phyloP scores from a whole-genome alignment of 2,888 invertebrate genomes.

The Cerceris ruficornis region DNA sequence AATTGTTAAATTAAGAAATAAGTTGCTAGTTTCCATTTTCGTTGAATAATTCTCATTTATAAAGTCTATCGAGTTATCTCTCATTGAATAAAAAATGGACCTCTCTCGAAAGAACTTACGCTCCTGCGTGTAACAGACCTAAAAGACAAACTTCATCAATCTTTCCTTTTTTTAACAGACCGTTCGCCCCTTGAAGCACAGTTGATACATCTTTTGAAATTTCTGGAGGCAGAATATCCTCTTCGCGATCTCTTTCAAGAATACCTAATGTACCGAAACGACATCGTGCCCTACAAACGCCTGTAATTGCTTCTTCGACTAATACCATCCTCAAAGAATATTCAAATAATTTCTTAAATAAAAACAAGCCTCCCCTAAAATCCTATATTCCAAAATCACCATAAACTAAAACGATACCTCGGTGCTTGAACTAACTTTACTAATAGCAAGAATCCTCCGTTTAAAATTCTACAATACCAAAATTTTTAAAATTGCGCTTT shows the following conservation, averaged over 20 bases:
- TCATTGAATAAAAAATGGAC: too few relatives aligned
- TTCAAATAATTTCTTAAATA: background rate
- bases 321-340: conserved; percentile 28
- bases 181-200: conserved; percentile 16
- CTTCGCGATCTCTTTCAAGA: conserved; percentile 10
- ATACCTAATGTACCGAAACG: conserved; percentile 5
- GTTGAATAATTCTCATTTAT: too few relatives aligned
- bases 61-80: too few relatives aligned
- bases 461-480: too few relatives aligned
- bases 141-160: conserved; percentile 24
- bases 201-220: conserved; percentile 23
- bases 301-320: conserved; percentile 14
- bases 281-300: background rate
- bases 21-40: too few relatives aligned
- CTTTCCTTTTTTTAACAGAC: conserved; percentile 13
- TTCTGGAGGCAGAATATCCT: conserved; percentile 21
- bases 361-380: background rate
- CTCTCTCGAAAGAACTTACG: background rate
- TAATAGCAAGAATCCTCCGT: too few relatives aligned
- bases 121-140: background rate
- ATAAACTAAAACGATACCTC: too few relatives aligned
- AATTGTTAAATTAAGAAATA: too few relatives aligned
- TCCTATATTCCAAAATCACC: too few relatives aligned
- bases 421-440: too few relatives aligned
- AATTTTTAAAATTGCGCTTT: too few relatives aligned